Percentiles rank a stretch among this genome's conserved stretches.
phyloP scores from a whole-genome alignment of 2,797 vertebrate genomes.

The Novumbra hubbsi region DNA sequence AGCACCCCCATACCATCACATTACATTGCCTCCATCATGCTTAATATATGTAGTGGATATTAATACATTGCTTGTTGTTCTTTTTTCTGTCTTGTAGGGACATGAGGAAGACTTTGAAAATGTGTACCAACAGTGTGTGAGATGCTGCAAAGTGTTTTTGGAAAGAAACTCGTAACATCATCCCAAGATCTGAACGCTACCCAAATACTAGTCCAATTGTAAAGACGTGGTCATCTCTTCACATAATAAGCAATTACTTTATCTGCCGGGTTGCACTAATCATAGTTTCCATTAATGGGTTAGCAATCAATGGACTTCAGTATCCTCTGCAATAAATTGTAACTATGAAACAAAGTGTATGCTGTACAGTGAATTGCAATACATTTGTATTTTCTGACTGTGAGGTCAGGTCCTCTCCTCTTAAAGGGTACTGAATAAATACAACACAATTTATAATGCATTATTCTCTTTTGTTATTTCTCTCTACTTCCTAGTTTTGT shows the following conservation, averaged over 20 bases:
- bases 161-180: slow-evolving; percentile 75
- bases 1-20: too few relatives aligned
- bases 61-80: background rate
- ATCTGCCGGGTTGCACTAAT: background rate
- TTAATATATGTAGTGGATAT: background rate
- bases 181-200: slow-evolving; percentile 7
- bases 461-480: background rate
- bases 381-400: slow-evolving; percentile 18
- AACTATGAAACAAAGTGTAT: slow-evolving; percentile 23
- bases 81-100: slow-evolving; percentile 71
- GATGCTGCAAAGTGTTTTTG: slow-evolving; percentile 92
- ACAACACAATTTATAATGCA: background rate
- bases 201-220: slow-evolving; percentile 9
- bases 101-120: slow-evolving; percentile 89
- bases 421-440: background rate
- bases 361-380: background rate
- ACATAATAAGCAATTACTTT: background rate
- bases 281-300: background rate
- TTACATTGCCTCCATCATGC: too few relatives aligned
- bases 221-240: background rate
- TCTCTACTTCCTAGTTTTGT: background rate
- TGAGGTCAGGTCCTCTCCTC: background rate
- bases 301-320: background rate
- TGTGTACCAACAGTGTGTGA: slow-evolving; percentile 90
- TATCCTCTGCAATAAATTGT: slow-evolving; percentile 30